phyloP scores from a whole-genome alignment of 2,888 invertebrate genomes.

The Acanthococcus lagerstroemiae region DNA sequence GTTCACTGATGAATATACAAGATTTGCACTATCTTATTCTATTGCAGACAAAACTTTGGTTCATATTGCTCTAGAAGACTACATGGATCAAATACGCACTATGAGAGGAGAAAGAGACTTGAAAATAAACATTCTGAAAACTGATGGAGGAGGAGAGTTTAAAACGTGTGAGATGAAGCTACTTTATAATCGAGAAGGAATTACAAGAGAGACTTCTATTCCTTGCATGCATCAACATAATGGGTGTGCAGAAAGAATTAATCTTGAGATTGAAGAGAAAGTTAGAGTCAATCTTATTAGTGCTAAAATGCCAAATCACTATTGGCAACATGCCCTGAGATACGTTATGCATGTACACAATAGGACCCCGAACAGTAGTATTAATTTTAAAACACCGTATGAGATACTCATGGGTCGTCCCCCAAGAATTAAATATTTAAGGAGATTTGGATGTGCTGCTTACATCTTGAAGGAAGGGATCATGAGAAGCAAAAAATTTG shows the following conservation, averaged over 20 bases:
- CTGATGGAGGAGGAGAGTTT: background rate
- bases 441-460: background rate
- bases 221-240: background rate
- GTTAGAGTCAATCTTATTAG: too few species aligned
- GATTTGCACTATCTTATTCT: background rate
- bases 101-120: background rate
- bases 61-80: background rate
- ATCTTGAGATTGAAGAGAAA: background rate
- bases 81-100: background rate
- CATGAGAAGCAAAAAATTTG: too few species aligned
- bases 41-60: background rate
- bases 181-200: background rate
- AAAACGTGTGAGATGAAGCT: background rate
- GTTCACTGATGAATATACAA: background rate
- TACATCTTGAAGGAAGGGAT: too few species aligned
- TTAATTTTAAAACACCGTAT: background rate
- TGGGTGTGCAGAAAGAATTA: background rate
- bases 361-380: background rate
- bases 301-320: too few species aligned
- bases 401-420: background rate
- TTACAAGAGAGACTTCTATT: background rate
- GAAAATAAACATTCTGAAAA: background rate
- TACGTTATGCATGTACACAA: background rate
- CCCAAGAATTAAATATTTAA: background rate
- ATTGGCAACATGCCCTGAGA: background rate